Evolutionary conservation across 2,113 vertebrate genomes (phyloP).

Genomic region (Ceyx cyanopectus): DNA sequence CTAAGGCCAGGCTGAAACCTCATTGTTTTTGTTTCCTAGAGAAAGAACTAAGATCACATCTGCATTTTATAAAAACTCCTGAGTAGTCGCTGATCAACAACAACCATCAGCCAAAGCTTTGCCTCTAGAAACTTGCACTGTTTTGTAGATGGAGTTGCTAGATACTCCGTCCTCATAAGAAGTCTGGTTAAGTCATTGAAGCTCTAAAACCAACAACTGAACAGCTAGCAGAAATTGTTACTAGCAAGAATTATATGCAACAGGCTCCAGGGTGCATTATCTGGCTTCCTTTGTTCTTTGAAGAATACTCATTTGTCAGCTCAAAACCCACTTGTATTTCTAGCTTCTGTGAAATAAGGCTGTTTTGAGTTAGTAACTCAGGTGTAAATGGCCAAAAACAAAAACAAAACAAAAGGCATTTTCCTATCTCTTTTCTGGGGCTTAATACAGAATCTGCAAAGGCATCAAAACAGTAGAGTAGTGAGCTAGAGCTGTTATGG

Average conservation of each 20-base stretch:
- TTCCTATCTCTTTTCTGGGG: background rate
- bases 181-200: conserved; percentile 37
- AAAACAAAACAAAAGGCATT: background rate
- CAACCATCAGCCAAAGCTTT: background rate
- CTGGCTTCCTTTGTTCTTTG: background rate
- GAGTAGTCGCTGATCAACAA: conserved; percentile 35
- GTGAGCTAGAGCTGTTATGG: background rate
- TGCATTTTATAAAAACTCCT: conserved; percentile 63
- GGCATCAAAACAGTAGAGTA: background rate
- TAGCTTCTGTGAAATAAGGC: background rate
- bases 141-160: conserved; percentile 47
- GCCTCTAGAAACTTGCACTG: conserved; percentile 43
- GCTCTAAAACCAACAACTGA: background rate
- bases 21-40: conserved; percentile 60
- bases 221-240: background rate
- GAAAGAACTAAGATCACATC: conserved; percentile 53
- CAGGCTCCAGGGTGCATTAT: background rate
- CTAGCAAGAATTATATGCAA: background rate
- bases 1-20: conserved; percentile 30
- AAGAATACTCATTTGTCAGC: background rate
- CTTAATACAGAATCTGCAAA: background rate
- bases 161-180: conserved; percentile 18
- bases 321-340: background rate
- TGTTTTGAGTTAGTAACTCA: background rate
- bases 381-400: background rate